phyloP scores from a whole-genome alignment of 2,113 vertebrate species.

The Alligator sinensis region DNA sequence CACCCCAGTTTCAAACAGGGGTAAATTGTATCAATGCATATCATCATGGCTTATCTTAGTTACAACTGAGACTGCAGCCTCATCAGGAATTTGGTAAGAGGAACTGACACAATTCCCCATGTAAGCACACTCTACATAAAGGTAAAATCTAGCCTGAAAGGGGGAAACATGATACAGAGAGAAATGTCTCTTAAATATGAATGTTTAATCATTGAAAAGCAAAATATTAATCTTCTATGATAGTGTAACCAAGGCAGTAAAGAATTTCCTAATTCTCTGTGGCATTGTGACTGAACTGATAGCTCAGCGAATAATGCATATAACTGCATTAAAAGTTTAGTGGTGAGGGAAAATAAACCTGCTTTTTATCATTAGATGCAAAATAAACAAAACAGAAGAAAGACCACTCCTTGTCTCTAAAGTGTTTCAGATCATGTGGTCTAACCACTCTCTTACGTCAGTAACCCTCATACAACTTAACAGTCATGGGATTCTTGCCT shows the following conservation, averaged over 20 bases:
- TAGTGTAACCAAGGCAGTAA: background rate
- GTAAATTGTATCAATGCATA: background rate
- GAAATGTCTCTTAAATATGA: background rate
- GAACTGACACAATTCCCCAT: background rate
- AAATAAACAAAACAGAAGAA: background rate
- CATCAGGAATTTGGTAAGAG: fast-evolving
- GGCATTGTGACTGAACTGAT: background rate
- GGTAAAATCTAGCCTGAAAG: background rate
- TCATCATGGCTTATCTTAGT: background rate
- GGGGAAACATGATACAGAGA: background rate
- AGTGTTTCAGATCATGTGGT: background rate
- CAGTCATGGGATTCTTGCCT: background rate
- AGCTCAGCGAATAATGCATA: background rate
- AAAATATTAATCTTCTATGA: background rate
- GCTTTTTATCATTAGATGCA: background rate
- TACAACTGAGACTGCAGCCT: background rate
- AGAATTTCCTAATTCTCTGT: background rate
- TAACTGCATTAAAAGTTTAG: background rate
- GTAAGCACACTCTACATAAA: background rate
- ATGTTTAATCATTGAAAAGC: background rate
- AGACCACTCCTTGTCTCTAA: fast-evolving
- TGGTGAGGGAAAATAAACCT: background rate
- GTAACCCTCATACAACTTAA: background rate
- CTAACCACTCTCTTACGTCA: background rate
- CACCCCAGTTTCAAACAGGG: background rate